A percentile compares a stretch with the other conserved stretches of the same genome.
These are phyloP conservation scores for Bettongia penicillata DNA, from an alignment of 2,113 vertebrate genomes.

Conservation along the genomic window DNA sequence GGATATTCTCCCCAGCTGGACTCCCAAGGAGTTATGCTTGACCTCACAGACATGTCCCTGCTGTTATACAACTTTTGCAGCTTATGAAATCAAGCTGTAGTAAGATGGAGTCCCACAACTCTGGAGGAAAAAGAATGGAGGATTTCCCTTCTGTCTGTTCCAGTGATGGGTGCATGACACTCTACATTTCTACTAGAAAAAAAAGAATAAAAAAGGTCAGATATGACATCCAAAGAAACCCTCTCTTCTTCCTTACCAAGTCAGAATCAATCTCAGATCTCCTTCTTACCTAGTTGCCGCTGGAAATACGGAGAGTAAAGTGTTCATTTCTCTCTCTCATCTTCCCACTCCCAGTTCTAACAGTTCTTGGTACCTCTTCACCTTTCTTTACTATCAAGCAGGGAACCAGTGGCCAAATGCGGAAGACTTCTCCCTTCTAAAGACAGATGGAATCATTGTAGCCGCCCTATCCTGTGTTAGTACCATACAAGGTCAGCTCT, in stretches of 20 bases:
- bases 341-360: background rate
- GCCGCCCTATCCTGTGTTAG: background rate
- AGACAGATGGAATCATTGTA: background rate
- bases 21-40: too few relatives aligned
- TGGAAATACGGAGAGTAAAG: background rate
- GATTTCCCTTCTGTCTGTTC: background rate
- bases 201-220: background rate
- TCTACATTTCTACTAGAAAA: background rate
- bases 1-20: too few relatives aligned
- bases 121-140: background rate
- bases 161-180: fast-evolving
- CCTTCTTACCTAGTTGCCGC: background rate
- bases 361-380: background rate
- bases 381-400: background rate
- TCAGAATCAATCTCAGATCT: background rate
- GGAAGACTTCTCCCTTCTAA: background rate
- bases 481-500: background rate
- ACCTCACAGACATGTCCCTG: too few relatives aligned
- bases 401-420: background rate
- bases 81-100: too few relatives aligned
- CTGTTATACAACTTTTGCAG: too few relatives aligned
- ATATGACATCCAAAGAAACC: background rate
- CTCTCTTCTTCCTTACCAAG: background rate
- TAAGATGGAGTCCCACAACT: too few relatives aligned
- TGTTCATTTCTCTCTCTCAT: background rate